Evolutionary conservation across 2,113 vertebrate genomes (phyloP).

Genomic region (Anhinga rufa): DNA sequence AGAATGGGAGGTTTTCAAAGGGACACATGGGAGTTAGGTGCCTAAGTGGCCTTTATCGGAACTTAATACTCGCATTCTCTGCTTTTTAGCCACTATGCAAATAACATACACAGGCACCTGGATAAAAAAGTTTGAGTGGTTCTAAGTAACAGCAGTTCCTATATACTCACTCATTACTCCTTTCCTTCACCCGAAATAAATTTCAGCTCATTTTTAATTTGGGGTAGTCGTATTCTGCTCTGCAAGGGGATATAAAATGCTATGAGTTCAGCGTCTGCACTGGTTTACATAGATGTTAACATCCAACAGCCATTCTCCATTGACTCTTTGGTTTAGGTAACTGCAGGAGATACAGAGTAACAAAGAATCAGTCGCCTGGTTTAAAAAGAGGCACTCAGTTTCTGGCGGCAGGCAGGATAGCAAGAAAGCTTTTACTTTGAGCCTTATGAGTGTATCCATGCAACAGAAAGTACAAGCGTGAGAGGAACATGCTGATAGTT

Average conservation of each 20-base stretch:
- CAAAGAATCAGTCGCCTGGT: background rate
- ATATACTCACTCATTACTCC: background rate
- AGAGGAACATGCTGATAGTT: slow-evolving; percentile 15
- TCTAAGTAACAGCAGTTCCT: background rate
- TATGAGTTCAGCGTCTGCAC: background rate
- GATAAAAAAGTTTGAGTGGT: background rate
- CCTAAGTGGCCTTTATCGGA: background rate
- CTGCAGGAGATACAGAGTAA: background rate
- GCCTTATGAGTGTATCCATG: slow-evolving; percentile 24
- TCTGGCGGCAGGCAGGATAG: background rate
- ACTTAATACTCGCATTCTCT: background rate
- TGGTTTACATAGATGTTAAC: background rate
- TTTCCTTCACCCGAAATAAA: background rate
- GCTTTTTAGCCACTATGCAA: background rate
- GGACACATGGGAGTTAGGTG: background rate
- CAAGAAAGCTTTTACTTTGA: slow-evolving; percentile 30
- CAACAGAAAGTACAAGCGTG: background rate
- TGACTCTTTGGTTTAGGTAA: background rate
- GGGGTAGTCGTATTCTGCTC: background rate
- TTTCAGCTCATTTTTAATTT: background rate
- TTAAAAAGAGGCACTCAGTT: slow-evolving; percentile 19
- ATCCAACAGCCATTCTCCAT: background rate
- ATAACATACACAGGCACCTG: background rate
- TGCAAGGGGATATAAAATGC: background rate
- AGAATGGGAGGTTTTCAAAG: background rate